A percentile compares a stretch with the other conserved stretches of the same genome.
Conservation (phyloP, 2,797 vertebrate species). For the Lutjanus campechanus region DNA sequence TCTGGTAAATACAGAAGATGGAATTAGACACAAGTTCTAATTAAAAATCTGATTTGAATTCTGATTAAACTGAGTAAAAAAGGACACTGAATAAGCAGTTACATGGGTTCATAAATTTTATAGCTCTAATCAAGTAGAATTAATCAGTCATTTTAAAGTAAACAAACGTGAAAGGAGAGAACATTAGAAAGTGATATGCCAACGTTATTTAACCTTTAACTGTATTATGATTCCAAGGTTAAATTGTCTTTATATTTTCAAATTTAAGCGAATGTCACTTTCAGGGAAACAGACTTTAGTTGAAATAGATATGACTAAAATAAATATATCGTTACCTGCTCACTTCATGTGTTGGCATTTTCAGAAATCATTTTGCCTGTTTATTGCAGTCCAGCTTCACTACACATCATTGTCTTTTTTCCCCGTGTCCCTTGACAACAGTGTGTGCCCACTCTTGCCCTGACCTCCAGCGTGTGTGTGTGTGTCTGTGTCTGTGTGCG, state of each 20-base stretch:
- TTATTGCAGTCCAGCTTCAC: background rate
- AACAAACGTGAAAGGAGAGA: background rate
- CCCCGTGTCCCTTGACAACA: background rate
- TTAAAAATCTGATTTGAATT: conserved; percentile 5
- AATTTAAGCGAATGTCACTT: background rate
- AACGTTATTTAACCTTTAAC: background rate
- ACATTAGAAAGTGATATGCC: background rate
- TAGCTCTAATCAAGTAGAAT: background rate
- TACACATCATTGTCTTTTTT: conserved; percentile 1
- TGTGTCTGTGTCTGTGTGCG: too few species aligned
- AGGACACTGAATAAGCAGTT: background rate
- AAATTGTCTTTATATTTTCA: background rate
- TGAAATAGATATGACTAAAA: background rate
- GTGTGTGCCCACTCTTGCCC: background rate
- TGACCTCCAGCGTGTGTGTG: conserved; percentile 5
- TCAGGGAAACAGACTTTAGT: background rate
- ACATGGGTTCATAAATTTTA: background rate
- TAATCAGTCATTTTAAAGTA: background rate
- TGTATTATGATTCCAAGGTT: background rate
- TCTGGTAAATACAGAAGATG: background rate
- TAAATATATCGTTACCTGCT: background rate
- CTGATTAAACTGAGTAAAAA: background rate
- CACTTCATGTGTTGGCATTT: background rate
- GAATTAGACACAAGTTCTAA: background rate
- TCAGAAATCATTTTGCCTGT: background rate